Conservation (phyloP, 2,888 invertebrate species). For the Hipparchia semele region DNA sequence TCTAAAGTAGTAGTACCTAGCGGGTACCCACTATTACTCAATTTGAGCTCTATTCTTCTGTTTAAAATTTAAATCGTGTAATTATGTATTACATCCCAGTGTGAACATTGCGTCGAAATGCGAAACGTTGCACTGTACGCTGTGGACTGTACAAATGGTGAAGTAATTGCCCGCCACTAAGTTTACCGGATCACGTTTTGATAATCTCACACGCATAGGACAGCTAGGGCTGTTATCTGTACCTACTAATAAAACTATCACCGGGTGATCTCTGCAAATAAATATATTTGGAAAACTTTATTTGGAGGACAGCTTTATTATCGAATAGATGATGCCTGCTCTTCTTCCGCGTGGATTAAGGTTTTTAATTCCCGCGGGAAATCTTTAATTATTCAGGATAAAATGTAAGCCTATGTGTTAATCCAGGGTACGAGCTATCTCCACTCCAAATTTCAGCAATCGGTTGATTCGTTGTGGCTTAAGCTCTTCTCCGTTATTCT, state of each 20-base stretch:
- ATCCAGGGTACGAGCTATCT: no score
- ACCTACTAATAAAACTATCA: neutral
- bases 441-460: no score
- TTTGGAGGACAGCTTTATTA: no score
- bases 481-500: no score
- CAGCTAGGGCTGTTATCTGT: slow-evolving; percentile 7
- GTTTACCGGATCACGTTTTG: slow-evolving; percentile 33
- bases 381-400: no score
- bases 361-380: no score
- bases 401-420: no score
- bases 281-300: no score
- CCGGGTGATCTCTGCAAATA: no score
- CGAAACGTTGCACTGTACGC: slow-evolving; percentile 47
- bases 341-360: no score
- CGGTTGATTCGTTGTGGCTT: no score
- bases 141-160: slow-evolving; percentile 44
- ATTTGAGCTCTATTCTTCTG: slow-evolving; percentile 28
- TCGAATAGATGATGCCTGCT: no score
- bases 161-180: slow-evolving; percentile 47
- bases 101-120: slow-evolving; percentile 52
- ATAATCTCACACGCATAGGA: slow-evolving; percentile 26
- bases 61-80: slow-evolving; percentile 42
- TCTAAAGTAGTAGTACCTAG: neutral
- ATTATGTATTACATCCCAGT: slow-evolving; percentile 51
- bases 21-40: slow-evolving; percentile 24